Percentiles rank a stretch among this genome's conserved stretches.
Evolutionary conservation across 2,888 invertebrate genomes (phyloP).

Genomic region (Xestia c-nigrum): DNA sequence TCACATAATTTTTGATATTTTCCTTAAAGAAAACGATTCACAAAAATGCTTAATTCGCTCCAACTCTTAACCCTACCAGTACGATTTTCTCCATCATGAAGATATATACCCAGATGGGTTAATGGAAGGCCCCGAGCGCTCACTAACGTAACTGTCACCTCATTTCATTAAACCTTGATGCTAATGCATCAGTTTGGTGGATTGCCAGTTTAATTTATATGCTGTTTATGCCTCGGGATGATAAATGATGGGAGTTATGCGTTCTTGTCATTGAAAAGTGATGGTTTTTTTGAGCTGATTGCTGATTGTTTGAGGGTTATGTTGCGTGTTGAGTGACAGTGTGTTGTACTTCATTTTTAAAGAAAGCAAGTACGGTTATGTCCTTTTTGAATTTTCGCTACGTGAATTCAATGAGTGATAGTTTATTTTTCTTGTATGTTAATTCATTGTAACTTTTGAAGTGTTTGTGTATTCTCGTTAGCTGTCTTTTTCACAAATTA

Average conservation of each 20-base stretch:
- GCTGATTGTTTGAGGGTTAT: slow-evolving; percentile 40
- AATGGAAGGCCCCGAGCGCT: slow-evolving; percentile 62
- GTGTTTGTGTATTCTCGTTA: not conserved
- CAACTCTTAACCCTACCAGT: slow-evolving; percentile 17
- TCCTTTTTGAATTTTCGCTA: not conserved
- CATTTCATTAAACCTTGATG: slow-evolving; percentile 67
- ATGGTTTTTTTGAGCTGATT: slow-evolving; percentile 55
- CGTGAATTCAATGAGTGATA: not conserved
- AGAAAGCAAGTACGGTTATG: slow-evolving; percentile 1
- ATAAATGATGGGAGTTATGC: slow-evolving; percentile 77
- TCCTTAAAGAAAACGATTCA: not conserved
- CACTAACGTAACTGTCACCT: slow-evolving; percentile 71
- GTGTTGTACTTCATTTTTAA: slow-evolving; percentile 13
- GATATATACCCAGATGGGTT: slow-evolving; percentile 59
- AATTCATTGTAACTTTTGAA: not conserved
- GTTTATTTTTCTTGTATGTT: not conserved
- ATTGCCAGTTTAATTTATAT: slow-evolving; percentile 79
- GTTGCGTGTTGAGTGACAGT: slow-evolving; percentile 14
- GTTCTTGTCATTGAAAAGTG: slow-evolving; percentile 77
- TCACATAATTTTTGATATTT: not conserved
- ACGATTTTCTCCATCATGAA: slow-evolving; percentile 49
- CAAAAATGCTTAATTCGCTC: not conserved
- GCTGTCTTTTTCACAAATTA: not conserved
- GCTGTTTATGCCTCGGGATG: slow-evolving; percentile 78
- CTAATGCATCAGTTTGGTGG: slow-evolving; percentile 74